Evolutionary conservation across 30 jellyfish, hydroid and myxozoan species (phyloP), one percentile per base, ranked within the genome.

Genomic region (Aurelia aurita): DNA sequence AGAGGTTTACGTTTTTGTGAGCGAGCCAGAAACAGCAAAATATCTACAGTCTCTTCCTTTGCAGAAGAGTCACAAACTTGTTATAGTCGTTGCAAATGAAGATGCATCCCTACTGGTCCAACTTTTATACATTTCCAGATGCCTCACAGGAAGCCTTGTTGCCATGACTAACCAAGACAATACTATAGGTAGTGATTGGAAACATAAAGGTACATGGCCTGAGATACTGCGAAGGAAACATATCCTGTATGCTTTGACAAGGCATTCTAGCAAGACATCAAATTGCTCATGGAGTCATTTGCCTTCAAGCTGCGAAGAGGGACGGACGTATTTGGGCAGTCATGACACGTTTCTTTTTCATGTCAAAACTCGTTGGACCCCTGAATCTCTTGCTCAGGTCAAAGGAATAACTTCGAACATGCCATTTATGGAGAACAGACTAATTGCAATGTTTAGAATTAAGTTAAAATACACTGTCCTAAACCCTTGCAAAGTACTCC

Each of bases 291-390:
- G 57, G 20, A 18, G 73, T 26, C 5, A 44, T 15, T 3, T 20
- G 21, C 21, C 72, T 34, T 25, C 64, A 20, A 89, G 44, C 29
- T 84, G 95, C 39, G 95, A 83, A 3, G 62, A 43, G 12, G 91
- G 89, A 11, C 60, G 66, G 8, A 39, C 60, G 21, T 90, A 90
- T 53, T 39, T 58, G 14, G 97, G 97, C 43, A 62, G 88, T 57
- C 97, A 90, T 65, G 97, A 90, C 54, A 72, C 89, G 10, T 90
- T 90, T 70, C 84, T 72, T 14, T 78, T 82, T 19, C 67, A 75
- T 25, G 88, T 64, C n/a, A 66, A 44, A 15, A 61, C 35, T 29
- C 51, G 23, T 13, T 53, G 85, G 77, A 53, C 73, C 3, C 58
- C 23, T 6, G 58, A 39, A 8, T 11, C 35, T 12, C 22, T 90